phyloP scores from a whole-genome alignment of 2,797 vertebrate genomes.

The Labeo calbasu region DNA sequence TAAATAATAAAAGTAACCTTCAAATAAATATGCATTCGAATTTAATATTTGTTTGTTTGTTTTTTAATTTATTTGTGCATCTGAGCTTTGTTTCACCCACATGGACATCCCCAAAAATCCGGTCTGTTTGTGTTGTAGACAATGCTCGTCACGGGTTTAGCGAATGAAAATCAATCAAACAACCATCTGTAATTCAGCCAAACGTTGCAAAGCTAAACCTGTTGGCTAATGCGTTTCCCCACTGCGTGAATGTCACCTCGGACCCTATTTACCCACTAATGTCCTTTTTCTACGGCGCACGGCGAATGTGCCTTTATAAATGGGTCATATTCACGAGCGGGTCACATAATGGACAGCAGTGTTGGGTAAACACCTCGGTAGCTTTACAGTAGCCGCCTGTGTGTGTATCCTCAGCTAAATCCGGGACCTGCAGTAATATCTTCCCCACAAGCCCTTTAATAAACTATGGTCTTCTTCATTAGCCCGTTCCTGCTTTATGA shows the following conservation, averaged over 20 bases:
- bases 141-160: not conserved
- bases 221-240: constrained; percentile 21
- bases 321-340: constrained; percentile 64
- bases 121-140: not conserved
- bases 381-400: constrained; percentile 64
- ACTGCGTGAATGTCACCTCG: not conserved
- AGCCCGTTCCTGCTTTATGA: constrained; percentile 84
- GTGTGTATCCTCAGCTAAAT: constrained; percentile 62
- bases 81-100: not conserved
- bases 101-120: not conserved
- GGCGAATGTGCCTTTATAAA: constrained; percentile 46
- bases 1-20: not conserved
- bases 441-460: constrained; percentile 73
- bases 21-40: not conserved
- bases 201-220: constrained; percentile 10
- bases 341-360: constrained; percentile 62
- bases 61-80: too few species aligned
- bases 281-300: constrained; percentile 34
- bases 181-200: constrained; percentile 30
- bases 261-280: constrained; percentile 43
- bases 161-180: constrained; percentile 45
- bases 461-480: constrained; percentile 78
- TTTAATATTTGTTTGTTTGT: not conserved
- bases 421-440: constrained; percentile 71
- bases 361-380: constrained; percentile 73